Base-by-base conservation (phyloP, 2,113 vertebrate species). In the Pluvialis apricaria region DNA sequence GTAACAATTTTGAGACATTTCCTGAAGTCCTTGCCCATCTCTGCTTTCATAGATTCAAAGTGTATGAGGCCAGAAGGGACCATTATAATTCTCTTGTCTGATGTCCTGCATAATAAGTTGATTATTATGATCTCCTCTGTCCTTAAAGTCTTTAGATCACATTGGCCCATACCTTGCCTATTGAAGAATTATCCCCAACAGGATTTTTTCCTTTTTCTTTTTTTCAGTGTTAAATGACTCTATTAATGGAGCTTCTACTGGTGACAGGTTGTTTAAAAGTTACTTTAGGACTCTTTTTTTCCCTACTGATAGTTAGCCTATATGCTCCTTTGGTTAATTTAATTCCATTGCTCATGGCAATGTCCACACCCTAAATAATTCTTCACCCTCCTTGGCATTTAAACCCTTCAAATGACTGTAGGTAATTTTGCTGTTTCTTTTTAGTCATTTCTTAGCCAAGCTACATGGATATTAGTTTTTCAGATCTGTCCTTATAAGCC, bases 311-410 rank as follows among this genome's bases (percentile, higher is more conserved):
- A 79, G 38, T 81, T 47, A 93, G 70, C 34, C 44, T 87, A 12
- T 82, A 76, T 0, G 2, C 85, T 95, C 18, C 18, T 82, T 84
- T 58, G 91, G 62, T 95, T 96, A 95, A 97, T 95, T 94, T 94
- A 69, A 95, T 92, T 88, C 58, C 38, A 66, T 77, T 87, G 86
- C 95, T 95, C 36, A 24, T 70, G 75, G 92, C 94, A 51, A 58
- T 85, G 91, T 90, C 94, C 94, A 94, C 95, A 94, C 94, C 96
- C 96, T 88, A 94, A 95, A 94, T 95, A 97, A 94, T 92, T 90
- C 75, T 92, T 96, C 92, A 85, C 45, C 70, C 54, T 97, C 32
- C 73, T 89, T 96, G 92, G 86, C 89, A 70, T 90, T 95, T 94
- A 95, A 92, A 92, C n/a, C 26, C 60, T 90, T 96, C 32, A 77